phyloP scores from a whole-genome alignment of 2,888 invertebrate species.

The Cetonia aurata region DNA sequence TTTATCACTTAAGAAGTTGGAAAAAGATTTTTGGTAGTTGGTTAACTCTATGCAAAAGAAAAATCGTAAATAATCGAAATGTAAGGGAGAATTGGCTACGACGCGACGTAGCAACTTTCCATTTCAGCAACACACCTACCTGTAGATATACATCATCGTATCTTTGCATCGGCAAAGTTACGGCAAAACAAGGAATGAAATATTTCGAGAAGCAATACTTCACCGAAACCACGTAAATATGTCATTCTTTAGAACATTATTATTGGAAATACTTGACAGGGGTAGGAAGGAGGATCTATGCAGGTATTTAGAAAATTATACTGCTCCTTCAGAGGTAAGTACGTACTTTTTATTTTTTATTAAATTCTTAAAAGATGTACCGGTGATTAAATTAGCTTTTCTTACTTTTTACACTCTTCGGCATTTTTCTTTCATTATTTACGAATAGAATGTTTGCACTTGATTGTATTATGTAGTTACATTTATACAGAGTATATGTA shows the following conservation, averaged over 20 bases:
- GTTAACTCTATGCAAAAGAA: too few species aligned
- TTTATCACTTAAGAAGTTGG: too few species aligned
- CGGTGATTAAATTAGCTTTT: neutral
- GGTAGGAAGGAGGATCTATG: neutral
- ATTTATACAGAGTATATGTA: too few species aligned
- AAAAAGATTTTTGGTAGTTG: too few species aligned
- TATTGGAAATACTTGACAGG: slow-evolving; percentile 16
- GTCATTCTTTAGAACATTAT: slow-evolving; percentile 15
- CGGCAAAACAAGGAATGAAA: neutral
- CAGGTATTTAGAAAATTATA: slow-evolving; percentile 21
- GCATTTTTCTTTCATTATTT: too few species aligned
- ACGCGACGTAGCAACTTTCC: too few species aligned
- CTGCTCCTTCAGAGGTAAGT: neutral
- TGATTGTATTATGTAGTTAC: too few species aligned
- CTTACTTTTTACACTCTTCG: too few species aligned
- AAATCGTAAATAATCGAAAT: too few species aligned
- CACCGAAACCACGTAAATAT: slow-evolving; percentile 18
- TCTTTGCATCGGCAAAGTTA: neutral
- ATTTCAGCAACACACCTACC: too few species aligned
- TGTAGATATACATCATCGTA: neutral
- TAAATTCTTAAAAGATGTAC: slow-evolving; percentile 11
- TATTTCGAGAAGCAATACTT: neutral
- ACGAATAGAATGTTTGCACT: too few species aligned
- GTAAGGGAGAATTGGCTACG: too few species aligned
- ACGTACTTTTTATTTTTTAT: neutral